Conservation (phyloP, 2,888 invertebrate genomes). For the Phaedon cochleariae region DNA sequence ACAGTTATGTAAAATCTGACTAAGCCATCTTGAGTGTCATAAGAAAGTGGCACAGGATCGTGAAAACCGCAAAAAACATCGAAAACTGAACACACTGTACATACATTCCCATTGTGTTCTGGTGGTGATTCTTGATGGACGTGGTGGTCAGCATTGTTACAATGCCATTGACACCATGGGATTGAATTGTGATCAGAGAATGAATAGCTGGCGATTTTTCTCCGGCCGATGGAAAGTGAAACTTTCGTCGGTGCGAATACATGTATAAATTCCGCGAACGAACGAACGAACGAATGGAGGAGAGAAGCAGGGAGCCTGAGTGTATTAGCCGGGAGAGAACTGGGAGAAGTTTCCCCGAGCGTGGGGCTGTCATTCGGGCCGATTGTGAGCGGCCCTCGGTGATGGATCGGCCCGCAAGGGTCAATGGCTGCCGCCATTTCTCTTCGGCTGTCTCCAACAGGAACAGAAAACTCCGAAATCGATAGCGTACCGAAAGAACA, state of each 20-base stretch:
- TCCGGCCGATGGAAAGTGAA: not conserved
- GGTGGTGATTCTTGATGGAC: too few species aligned
- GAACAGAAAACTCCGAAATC: slow-evolving; percentile 55
- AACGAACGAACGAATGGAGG: slow-evolving; percentile 11
- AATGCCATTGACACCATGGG: too few species aligned
- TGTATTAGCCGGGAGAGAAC: slow-evolving; percentile 17
- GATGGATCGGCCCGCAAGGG: slow-evolving; percentile 69
- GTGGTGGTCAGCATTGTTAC: too few species aligned
- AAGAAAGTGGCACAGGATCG: too few species aligned
- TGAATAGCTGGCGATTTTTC: too few species aligned
- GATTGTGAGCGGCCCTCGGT: slow-evolving; percentile 52
- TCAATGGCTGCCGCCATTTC: slow-evolving; percentile 71
- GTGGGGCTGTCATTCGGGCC: slow-evolving; percentile 43
- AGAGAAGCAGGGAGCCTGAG: slow-evolving; percentile 12
- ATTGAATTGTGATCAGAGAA: too few species aligned
- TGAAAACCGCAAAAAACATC: too few species aligned
- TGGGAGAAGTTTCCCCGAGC: slow-evolving; percentile 22
- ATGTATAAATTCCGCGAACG: not conserved
- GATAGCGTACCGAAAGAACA: slow-evolving; percentile 54
- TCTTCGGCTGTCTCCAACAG: slow-evolving; percentile 68
- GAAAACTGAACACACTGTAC: too few species aligned
- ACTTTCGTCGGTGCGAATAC: not conserved
- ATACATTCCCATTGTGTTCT: too few species aligned
- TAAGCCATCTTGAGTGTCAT: too few species aligned
- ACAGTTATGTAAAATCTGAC: too few species aligned